phyloP scores from a whole-genome alignment of 2,888 invertebrate genomes.

The Andrena camellia region DNA sequence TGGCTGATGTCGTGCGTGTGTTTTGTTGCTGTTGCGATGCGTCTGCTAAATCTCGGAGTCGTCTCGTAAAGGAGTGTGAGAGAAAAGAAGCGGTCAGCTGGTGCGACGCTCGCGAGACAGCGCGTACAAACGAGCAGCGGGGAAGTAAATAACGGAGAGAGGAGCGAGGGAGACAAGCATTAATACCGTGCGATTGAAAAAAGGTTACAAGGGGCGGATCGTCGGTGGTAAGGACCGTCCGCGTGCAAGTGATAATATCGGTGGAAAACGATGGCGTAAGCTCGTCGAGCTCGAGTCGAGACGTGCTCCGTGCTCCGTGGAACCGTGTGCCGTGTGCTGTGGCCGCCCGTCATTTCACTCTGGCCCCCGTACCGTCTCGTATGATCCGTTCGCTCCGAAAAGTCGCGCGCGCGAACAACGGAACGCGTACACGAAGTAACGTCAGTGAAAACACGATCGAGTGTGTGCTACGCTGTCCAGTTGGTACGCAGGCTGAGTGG shows the following conservation, averaged over 20 bases:
- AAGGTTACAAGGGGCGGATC: conserved; percentile 69
- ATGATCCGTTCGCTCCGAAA: conserved; percentile 36
- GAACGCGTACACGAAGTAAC: conserved; percentile 44
- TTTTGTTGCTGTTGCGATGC: conserved; percentile 72
- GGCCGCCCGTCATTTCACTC: conserved; percentile 22
- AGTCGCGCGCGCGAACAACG: conserved; percentile 57
- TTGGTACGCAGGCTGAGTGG: conserved; percentile 46
- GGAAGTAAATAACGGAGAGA: not conserved
- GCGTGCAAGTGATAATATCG: conserved; percentile 67
- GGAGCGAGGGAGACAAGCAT: not conserved
- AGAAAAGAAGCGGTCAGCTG: conserved; percentile 62
- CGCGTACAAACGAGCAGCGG: conserved; percentile 24
- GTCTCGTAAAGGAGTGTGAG: conserved; percentile 57
- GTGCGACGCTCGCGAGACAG: conserved; percentile 40
- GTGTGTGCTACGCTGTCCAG: conserved; percentile 53
- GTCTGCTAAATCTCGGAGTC: conserved; percentile 68
- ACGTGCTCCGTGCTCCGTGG: conserved; percentile 14
- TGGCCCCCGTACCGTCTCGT: conserved; percentile 22
- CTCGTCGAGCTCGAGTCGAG: conserved; percentile 35
- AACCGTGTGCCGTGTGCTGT: conserved; percentile 30
- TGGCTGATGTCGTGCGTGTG: conserved; percentile 69
- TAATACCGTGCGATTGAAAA: conserved; percentile 27
- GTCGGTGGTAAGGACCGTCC: conserved; percentile 65
- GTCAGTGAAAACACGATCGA: conserved; percentile 55
- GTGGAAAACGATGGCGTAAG: conserved; percentile 71